phyloP scores from a whole-genome alignment of 2,888 invertebrate species.

The Heteromyza rotundicornis region DNA sequence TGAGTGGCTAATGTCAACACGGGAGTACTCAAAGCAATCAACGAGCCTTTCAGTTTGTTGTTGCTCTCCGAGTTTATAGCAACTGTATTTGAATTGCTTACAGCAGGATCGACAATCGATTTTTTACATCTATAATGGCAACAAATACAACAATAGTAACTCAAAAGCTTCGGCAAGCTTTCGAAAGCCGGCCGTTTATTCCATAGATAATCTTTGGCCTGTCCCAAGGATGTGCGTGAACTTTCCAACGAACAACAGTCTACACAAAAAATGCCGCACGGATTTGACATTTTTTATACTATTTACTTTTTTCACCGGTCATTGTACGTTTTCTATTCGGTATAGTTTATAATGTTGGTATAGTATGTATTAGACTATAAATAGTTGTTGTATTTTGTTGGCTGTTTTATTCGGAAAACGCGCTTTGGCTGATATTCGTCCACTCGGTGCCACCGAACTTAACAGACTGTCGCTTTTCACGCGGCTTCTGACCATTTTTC shows the following conservation, averaged over 20 bases:
- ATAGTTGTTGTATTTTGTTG: not conserved
- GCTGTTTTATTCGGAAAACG: slow-evolving; percentile 1
- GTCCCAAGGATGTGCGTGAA: slow-evolving; percentile 29
- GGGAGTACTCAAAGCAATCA: slow-evolving; percentile 27
- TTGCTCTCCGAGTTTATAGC: not conserved
- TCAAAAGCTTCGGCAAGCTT: slow-evolving; percentile 39
- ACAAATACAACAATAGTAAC: slow-evolving; percentile 45
- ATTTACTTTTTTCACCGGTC: slow-evolving; percentile 13
- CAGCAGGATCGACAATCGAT: slow-evolving; percentile 50
- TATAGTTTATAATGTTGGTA: slow-evolving; percentile 7
- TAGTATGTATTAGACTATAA: not conserved
- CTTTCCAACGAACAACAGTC: not conserved
- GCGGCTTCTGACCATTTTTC: slow-evolving; percentile 23
- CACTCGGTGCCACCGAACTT: slow-evolving; percentile 25
- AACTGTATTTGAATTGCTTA: slow-evolving; percentile 2
- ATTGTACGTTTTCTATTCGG: slow-evolving; percentile 22
- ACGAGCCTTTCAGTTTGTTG: not conserved
- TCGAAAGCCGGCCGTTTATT: slow-evolving; percentile 40
- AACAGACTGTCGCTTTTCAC: slow-evolving; percentile 27
- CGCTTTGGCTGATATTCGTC: slow-evolving; percentile 26
- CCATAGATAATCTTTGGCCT: slow-evolving; percentile 39
- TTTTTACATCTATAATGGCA: slow-evolving; percentile 50
- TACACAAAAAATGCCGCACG: slow-evolving; percentile 13
- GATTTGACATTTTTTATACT: slow-evolving; percentile 10
- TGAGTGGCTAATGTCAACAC: slow-evolving; percentile 26